These are phyloP conservation scores for Emberiza fucata DNA, from an alignment of 2,113 vertebrate genomes.

Conservation along the genomic window DNA sequence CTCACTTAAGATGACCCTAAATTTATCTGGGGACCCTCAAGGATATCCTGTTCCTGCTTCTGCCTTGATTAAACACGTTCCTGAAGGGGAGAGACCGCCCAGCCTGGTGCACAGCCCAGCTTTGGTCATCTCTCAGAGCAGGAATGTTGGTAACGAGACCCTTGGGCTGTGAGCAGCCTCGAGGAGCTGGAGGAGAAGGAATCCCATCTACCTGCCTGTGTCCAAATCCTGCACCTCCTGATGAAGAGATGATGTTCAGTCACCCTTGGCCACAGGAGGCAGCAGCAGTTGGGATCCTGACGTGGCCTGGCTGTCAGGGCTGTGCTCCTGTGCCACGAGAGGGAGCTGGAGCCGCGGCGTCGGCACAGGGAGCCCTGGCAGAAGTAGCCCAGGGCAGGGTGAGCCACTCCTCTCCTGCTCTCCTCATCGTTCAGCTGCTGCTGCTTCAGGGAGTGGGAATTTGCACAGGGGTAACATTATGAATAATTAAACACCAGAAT, in stretches of 20 bases:
- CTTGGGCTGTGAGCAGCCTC: neutral
- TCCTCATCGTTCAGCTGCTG: neutral
- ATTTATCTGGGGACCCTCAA: neutral
- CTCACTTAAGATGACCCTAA: neutral
- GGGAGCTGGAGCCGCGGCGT: neutral
- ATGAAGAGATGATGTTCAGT: neutral
- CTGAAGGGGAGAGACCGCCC: neutral
- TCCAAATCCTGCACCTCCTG: neutral
- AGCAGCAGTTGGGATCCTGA: neutral
- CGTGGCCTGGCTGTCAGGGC: neutral
- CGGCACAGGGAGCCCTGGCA: neutral
- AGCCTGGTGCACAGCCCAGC: neutral
- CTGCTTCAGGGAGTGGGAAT: neutral
- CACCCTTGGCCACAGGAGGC: neutral
- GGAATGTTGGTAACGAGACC: neutral
- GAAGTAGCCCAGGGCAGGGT: neutral
- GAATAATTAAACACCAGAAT: neutral
- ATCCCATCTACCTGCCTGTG: neutral
- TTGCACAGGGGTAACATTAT: neutral
- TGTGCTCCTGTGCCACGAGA: neutral
- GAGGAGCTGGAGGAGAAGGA: neutral
- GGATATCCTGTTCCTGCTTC: neutral
- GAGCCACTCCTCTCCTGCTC: neutral
- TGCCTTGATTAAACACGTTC: neutral
- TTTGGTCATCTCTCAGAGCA: neutral